These are phyloP conservation scores for Spilarctia lutea DNA, from an alignment of 2,888 invertebrate genomes.

Conservation along the genomic window DNA sequence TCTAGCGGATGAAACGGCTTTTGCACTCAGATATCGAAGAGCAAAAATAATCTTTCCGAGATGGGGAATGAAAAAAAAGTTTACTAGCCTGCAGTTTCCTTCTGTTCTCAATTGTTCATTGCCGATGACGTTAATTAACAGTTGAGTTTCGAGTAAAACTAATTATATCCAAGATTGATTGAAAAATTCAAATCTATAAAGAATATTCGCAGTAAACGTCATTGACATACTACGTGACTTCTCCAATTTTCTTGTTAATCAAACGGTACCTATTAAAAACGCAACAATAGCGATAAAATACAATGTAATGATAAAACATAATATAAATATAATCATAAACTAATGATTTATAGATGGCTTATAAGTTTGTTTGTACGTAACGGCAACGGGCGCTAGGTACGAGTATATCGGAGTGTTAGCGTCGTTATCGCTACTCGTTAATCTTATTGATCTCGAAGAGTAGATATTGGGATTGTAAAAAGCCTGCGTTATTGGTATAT, in stretches of 20 bases:
- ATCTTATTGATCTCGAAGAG: constrained; percentile 1
- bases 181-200: not conserved
- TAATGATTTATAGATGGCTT: constrained; percentile 1
- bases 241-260: not conserved
- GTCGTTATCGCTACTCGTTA: constrained; percentile 9
- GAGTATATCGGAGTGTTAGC: not conserved
- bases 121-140: not conserved
- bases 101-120: not conserved
- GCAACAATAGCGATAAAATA: not conserved
- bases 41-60: too few species aligned
- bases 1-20: too few species aligned
- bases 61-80: too few species aligned
- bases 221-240: not conserved
- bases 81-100: not conserved
- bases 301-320: not conserved
- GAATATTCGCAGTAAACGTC: not conserved
- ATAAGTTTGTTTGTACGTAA: not conserved
- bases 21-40: too few species aligned
- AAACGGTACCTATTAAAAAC: not conserved
- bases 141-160: too few species aligned
- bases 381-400: constrained; percentile 11
- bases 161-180: not conserved
- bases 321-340: not conserved
- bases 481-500: not conserved
- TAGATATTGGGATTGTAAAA: constrained; percentile 1